These are phyloP conservation scores for Pipistrellus nathusii DNA, from an alignment of 2,797 vertebrate genomes.

Conservation along the genomic window DNA sequence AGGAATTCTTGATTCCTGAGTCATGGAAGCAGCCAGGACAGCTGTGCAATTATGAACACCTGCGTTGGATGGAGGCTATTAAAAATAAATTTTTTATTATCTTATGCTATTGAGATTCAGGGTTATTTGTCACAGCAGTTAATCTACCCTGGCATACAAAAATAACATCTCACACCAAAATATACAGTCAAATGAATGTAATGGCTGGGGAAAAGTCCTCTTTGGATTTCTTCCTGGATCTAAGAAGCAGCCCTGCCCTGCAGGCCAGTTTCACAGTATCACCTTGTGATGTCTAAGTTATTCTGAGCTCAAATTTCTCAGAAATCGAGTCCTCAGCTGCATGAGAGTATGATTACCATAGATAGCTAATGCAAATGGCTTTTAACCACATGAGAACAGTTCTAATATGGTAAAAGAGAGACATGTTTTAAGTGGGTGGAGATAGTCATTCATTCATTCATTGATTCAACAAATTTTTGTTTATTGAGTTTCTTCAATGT, in stretches of 20 bases:
- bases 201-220: not conserved
- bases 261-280: not conserved
- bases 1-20: conserved; percentile 29
- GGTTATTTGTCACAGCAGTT: conserved; percentile 59
- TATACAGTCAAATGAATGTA: conserved; percentile 4
- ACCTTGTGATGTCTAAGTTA: conserved; percentile 41
- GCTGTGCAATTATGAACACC: conserved; percentile 56
- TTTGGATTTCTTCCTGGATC: conserved; percentile 50
- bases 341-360: not conserved
- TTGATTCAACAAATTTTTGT: conserved; percentile 34
- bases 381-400: not conserved
- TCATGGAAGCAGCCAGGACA: not conserved
- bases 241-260: not conserved
- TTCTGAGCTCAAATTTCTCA: conserved; percentile 24
- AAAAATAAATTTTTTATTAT: conserved; percentile 69
- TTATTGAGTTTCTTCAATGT: not conserved
- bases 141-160: conserved; percentile 58
- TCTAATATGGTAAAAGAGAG: conserved; percentile 44
- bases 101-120: conserved; percentile 52
- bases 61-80: conserved; percentile 56
- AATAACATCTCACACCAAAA: conserved; percentile 2
- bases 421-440: not conserved
- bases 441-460: not conserved
- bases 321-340: not conserved
- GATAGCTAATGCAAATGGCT: not conserved